These are phyloP conservation scores for Caenorhabditis tropicalis DNA, from an alignment of 1,140 invertebrate species.

Conservation along the genomic window DNA sequence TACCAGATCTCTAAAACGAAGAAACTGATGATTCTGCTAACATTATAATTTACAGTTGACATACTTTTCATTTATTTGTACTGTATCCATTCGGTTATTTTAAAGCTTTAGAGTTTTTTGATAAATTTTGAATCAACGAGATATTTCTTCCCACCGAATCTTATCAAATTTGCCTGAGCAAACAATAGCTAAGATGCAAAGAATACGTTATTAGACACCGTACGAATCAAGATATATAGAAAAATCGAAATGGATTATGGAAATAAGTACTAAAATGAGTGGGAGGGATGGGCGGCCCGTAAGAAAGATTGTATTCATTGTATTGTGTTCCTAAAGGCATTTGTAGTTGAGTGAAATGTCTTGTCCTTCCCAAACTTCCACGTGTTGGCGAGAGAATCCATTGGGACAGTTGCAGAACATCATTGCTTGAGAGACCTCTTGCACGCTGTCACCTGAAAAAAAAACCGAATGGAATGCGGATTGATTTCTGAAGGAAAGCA, in stretches of 20 bases:
- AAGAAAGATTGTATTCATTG: not conserved
- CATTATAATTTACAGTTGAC: not conserved
- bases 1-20: not conserved
- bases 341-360: slow-evolving; percentile 27
- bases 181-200: not conserved
- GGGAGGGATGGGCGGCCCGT: not conserved
- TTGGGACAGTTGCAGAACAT: slow-evolving; percentile 24
- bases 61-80: not conserved
- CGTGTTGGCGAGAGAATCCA: slow-evolving; percentile 5
- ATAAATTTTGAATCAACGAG: not conserved
- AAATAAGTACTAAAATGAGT: not conserved
- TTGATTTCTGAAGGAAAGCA: not conserved
- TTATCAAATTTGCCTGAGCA: not conserved
- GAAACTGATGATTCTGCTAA: not conserved
- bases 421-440: not conserved
- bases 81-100: not conserved
- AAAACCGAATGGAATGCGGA: not conserved
- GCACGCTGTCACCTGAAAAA: slow-evolving; percentile 26
- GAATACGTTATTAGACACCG: not conserved
- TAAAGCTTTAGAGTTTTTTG: not conserved
- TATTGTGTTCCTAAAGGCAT: not conserved
- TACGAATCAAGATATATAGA: slow-evolving; percentile 8
- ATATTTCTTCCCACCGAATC: not conserved
- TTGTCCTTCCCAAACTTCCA: not conserved
- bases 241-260: not conserved